Evolutionary conservation across 2,113 vertebrate genomes (phyloP).

Genomic region (Xiphophorus maculatus): DNA sequence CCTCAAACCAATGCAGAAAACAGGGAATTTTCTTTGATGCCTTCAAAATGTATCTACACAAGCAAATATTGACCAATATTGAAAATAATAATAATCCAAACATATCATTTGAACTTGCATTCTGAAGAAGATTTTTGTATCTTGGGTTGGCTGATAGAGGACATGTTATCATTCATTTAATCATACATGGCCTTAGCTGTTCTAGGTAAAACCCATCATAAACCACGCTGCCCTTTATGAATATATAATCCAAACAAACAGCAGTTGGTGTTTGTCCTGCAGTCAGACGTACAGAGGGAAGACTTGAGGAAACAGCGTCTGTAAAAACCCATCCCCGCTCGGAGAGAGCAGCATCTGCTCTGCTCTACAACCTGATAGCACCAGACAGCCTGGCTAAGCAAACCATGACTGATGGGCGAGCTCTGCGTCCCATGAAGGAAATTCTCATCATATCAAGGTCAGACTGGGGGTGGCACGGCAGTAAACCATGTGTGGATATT

Average conservation of each 20-base stretch:
- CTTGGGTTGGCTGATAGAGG: background rate
- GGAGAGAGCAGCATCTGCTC: background rate
- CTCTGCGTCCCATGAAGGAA: background rate
- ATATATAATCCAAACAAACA: background rate
- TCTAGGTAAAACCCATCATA: background rate
- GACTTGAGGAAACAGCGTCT: background rate
- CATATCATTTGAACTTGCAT: background rate
- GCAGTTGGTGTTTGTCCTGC: background rate
- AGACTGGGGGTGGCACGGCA: background rate
- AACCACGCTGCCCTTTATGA: background rate
- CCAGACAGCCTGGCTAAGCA: background rate
- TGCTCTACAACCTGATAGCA: background rate
- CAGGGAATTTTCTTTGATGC: too few relatives aligned
- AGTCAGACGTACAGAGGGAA: background rate
- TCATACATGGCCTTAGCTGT: background rate
- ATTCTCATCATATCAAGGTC: conserved; percentile 1
- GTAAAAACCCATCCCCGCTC: background rate
- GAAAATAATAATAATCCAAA: background rate
- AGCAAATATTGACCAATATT: background rate
- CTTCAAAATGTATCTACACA: too few relatives aligned
- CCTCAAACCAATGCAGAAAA: too few relatives aligned
- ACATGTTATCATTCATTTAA: background rate
- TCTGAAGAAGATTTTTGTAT: background rate
- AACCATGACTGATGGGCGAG: background rate
- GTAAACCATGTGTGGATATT: background rate